Percentiles rank a stretch among this genome's conserved stretches.
phyloP scores from a whole-genome alignment of 2,113 vertebrate species.

The human region DNA sequence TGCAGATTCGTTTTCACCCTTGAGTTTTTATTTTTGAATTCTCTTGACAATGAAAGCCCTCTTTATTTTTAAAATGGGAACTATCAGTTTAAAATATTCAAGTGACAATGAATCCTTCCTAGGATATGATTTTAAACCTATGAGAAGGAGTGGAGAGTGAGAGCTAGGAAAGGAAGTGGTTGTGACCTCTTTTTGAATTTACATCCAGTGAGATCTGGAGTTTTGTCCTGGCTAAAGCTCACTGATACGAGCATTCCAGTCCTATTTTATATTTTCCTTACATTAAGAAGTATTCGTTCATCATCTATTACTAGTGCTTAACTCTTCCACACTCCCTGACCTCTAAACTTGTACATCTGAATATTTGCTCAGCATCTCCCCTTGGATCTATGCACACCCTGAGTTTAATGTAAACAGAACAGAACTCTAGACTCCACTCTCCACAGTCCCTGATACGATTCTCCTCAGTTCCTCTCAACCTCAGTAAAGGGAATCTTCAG shows the following conservation, averaged over 20 bases:
- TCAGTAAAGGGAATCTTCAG: background rate
- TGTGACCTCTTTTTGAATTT: background rate
- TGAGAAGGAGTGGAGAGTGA: background rate
- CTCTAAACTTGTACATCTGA: background rate
- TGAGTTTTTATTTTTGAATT: conserved; percentile 33
- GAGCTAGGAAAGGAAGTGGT: background rate
- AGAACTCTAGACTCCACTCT: background rate
- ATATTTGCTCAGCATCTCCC: background rate
- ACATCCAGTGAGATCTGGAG: background rate
- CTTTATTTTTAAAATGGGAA: conserved; percentile 70
- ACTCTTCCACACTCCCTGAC: background rate
- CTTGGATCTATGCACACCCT: background rate
- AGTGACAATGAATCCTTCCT: conserved; percentile 68
- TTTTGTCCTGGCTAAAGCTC: background rate
- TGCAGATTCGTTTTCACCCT: conserved; percentile 47
- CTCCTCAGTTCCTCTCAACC: background rate
- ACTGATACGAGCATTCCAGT: background rate
- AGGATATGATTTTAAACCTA: conserved; percentile 70
- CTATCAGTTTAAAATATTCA: conserved; percentile 21
- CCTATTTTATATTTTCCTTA: background rate
- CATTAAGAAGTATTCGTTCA: background rate
- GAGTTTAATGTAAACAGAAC: background rate
- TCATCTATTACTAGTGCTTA: background rate
- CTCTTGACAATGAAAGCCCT: conserved; percentile 57
- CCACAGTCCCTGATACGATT: background rate